Evolutionary conservation across 2,888 invertebrate species (phyloP), one percentile per base, ranked within the genome.

Genomic region (Pheosia tremula): DNA sequence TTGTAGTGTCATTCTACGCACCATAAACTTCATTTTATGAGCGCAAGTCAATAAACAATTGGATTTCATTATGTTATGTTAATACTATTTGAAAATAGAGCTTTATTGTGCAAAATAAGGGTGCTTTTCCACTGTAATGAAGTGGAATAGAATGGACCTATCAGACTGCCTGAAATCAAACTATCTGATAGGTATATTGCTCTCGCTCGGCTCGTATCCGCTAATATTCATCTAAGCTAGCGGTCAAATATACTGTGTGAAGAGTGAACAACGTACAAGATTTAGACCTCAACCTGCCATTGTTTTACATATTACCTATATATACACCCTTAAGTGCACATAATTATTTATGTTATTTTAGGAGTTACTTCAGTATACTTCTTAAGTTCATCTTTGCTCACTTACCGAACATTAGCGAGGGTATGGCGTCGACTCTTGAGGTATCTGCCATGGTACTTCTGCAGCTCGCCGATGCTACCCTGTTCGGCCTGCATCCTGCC

Each of bases 371-470:
- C 1, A 7, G 13, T 49, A 0, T 49, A 49, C 24, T 24, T 24
- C 24, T 24, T 24, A 24, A 24, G 24, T 24, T 24, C 49, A n/a
- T 49, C 49, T 10, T 10, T 11, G 9, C 3, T 8, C 63, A 95
- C 98, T 97, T 92, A 98, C 98, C 98, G 97, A 91, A 98, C 98
- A 93, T 98, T 98, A 70, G 98, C 98, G 84, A 98, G 94, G 10
- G 98, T 98, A 88, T 98, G 98, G 62, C 98, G 95, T 67, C 98
- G 95, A 83, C 97, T 97, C 91, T 97, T 96, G 81, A 97, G 95
- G 90, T 98, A 97, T 79, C 97, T 93, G 78, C 96, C 97, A 87
- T 98, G 98, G 90, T 98, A 98, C 87, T 97, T 97, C 86, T 98
- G 97, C 80, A 98, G 95, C 89, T 98, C 98, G 61, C 97, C 97